Percentiles rank a stretch among this genome's conserved stretches.
Evolutionary conservation across 1,140 invertebrate genomes (phyloP).

Genomic region (Anoplolepis gracilipes): DNA sequence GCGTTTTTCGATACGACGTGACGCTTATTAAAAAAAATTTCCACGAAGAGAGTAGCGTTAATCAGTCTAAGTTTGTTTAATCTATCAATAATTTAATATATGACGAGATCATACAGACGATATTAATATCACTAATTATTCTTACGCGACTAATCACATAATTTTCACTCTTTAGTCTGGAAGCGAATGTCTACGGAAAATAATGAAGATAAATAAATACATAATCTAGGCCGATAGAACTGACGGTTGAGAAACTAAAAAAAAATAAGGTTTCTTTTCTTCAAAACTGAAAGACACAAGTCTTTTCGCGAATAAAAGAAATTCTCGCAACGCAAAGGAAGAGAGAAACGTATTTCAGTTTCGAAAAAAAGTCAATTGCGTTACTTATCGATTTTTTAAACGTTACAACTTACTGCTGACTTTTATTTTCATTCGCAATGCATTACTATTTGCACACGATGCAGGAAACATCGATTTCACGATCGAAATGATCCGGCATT

Average conservation of each 20-base stretch:
- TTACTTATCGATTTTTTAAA: background rate
- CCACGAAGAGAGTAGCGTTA: background rate
- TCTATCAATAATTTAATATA: constrained; percentile 28
- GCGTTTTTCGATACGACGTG: background rate
- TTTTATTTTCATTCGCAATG: background rate
- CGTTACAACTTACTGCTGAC: background rate
- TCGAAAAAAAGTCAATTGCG: background rate
- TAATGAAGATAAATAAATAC: background rate
- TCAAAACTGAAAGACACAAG: background rate
- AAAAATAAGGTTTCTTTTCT: background rate
- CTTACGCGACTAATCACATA: background rate
- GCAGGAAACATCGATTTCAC: background rate
- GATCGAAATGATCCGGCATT: background rate
- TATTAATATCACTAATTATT: constrained; percentile 18
- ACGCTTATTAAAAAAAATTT: constrained; percentile 29
- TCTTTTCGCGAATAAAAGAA: background rate
- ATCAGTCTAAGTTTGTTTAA: constrained; percentile 45
- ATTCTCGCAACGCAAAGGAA: background rate
- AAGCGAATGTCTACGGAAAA: constrained; percentile 7
- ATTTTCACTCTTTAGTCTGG: constrained; percentile 16
- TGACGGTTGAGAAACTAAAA: background rate
- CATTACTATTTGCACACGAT: background rate
- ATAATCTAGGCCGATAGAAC: background rate
- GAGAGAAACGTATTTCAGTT: background rate
- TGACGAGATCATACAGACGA: background rate